These are phyloP conservation scores for Subanguina moxae DNA, from an alignment of 1,140 invertebrate genomes.

Conservation along the genomic window DNA sequence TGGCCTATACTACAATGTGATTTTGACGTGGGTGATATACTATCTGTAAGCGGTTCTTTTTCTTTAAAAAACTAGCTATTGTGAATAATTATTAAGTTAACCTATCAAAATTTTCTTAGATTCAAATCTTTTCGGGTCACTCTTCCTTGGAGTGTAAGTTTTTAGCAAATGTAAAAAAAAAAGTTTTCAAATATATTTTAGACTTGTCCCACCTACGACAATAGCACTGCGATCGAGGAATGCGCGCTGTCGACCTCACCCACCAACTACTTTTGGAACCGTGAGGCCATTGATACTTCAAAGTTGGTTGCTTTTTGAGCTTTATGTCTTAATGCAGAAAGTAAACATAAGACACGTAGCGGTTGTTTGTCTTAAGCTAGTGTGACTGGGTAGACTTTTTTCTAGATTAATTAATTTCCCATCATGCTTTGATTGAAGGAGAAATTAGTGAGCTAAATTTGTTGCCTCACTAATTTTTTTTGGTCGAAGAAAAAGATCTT, in stretches of 20 bases:
- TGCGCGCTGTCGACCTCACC: constrained; percentile 50
- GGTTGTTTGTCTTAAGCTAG: not conserved
- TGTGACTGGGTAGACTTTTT: not conserved
- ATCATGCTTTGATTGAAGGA: not conserved
- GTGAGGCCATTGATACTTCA: constrained; percentile 54
- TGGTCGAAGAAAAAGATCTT: too few relatives aligned
- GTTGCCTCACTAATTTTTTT: too few relatives aligned
- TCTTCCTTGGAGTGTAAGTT: constrained; percentile 76
- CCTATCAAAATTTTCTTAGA: too few relatives aligned
- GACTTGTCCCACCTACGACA: constrained; percentile 40
- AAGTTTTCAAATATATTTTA: constrained; percentile 16
- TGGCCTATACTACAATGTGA: constrained; percentile 96
- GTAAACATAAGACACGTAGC: not conserved
- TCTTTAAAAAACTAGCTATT: too few relatives aligned
- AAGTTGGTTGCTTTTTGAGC: constrained; percentile 34
- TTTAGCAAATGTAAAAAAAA: not conserved
- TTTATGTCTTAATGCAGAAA: too few relatives aligned
- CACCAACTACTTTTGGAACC: constrained; percentile 58
- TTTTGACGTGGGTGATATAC: constrained; percentile 95
- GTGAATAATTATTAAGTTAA: too few relatives aligned
- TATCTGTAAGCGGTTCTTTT: constrained; percentile 71
- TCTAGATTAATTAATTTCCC: not conserved
- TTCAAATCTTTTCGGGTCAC: constrained; percentile 80
- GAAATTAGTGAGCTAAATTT: too few relatives aligned
- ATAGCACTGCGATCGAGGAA: constrained; percentile 46